These are phyloP conservation scores for Strix uralensis DNA, from an alignment of 2,113 vertebrate species.

Conservation along the genomic window DNA sequence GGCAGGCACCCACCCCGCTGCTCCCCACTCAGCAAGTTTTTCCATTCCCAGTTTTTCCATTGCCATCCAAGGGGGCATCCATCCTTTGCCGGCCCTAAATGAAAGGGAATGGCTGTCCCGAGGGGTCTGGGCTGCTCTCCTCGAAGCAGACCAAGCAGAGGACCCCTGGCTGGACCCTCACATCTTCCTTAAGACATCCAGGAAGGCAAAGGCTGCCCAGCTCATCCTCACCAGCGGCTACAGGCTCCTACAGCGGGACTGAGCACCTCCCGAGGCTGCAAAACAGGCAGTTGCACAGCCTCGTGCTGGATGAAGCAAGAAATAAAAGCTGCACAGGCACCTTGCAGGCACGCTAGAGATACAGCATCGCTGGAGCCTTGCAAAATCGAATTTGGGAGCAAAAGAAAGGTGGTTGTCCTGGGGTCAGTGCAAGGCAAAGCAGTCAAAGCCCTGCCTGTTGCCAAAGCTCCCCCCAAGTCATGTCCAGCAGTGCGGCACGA, in stretches of 20 bases:
- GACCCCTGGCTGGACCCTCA: rapidly evolving
- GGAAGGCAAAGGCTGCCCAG: background rate
- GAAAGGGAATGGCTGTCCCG: background rate
- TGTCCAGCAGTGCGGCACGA: rapidly evolving
- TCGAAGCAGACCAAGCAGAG: background rate
- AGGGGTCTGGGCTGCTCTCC: background rate
- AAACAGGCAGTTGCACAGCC: background rate
- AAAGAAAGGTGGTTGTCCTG: background rate
- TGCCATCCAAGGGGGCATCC: background rate
- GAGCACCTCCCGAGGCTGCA: background rate
- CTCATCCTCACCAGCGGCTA: rapidly evolving
- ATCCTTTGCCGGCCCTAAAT: rapidly evolving
- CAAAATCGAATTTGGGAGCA: background rate
- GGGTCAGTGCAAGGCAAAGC: background rate
- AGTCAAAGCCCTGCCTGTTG: background rate
- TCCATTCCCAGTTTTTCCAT: background rate
- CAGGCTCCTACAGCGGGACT: background rate
- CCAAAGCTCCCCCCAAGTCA: background rate
- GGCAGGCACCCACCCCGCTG: background rate
- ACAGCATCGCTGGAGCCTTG: rapidly evolving
- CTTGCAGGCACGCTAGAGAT: rapidly evolving
- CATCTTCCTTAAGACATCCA: background rate
- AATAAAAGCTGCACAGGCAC: background rate
- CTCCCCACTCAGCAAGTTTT: background rate
- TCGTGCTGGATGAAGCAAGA: background rate